phyloP scores from a whole-genome alignment of 2,113 vertebrate genomes.

The Lucifuga dentata region DNA sequence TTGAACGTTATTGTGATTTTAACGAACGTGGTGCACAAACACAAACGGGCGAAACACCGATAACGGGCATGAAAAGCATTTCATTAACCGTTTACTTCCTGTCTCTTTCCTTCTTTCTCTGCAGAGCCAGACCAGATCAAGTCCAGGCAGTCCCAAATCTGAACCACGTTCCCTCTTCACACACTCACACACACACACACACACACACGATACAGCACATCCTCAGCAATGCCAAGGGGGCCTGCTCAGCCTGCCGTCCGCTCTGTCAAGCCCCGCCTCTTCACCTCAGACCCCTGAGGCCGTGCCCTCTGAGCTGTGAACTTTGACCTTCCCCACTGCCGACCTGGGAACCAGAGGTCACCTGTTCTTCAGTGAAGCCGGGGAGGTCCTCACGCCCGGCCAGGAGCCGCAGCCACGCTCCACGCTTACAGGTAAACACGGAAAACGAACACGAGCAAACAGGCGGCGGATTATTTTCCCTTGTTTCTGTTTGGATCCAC shows the following conservation, averaged over 20 bases:
- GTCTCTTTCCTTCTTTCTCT: conserved; percentile 25
- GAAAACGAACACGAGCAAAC: neutral
- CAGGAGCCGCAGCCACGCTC: conserved; percentile 85
- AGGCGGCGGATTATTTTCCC: neutral
- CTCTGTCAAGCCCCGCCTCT: conserved; percentile 90
- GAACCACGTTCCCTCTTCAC: conserved; percentile 48
- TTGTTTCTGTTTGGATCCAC: neutral
- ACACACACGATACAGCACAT: conserved; percentile 87
- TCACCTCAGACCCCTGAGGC: conserved; percentile 91
- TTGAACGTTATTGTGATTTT: neutral
- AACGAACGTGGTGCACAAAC: neutral
- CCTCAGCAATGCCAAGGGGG: conserved; percentile 95
- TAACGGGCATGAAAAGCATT: neutral
- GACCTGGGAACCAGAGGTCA: conserved; percentile 90
- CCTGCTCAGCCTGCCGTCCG: conserved; percentile 88
- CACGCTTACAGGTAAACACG: conserved; percentile 81
- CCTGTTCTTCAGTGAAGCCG: conserved; percentile 80
- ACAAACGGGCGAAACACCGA: no score
- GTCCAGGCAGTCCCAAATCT: conserved; percentile 86
- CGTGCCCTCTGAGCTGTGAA: conserved; percentile 89
- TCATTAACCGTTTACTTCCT: neutral
- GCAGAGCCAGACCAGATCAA: conserved; percentile 92
- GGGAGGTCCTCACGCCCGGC: conserved; percentile 83
- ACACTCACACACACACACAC: conserved; percentile 38
- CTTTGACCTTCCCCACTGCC: conserved; percentile 81